Conservation (phyloP, 37 sponge, comb jelly and placozoan species). For the Hormiphora californensis region DNA sequence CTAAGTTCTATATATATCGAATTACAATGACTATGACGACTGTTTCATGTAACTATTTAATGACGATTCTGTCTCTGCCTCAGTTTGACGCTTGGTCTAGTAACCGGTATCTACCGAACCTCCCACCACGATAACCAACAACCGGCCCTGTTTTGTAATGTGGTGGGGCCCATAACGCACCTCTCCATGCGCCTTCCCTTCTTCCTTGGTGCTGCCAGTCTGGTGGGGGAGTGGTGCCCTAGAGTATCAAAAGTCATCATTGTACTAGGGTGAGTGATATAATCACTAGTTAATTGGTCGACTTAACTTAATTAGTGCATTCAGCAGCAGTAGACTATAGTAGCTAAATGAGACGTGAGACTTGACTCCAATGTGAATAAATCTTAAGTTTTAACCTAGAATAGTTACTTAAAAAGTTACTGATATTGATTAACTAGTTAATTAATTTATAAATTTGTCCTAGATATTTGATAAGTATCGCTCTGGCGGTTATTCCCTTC, state of each 20-base stretch:
- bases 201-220: background rate
- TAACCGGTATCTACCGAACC: background rate
- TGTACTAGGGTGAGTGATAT: background rate
- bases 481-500: background rate
- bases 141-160: background rate
- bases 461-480: slow-evolving; percentile 30
- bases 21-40: background rate
- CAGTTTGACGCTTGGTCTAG: slow-evolving; percentile 24
- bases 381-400: background rate
- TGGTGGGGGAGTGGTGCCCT: background rate
- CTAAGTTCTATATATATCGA: background rate
- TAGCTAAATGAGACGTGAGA: too few species aligned
- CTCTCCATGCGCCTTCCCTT: slow-evolving; percentile 2
- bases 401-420: background rate
- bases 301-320: too few species aligned
- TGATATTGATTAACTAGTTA: too few species aligned
- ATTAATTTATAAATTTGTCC: too few species aligned
- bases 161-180: slow-evolving; percentile 15
- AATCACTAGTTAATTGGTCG: too few species aligned
- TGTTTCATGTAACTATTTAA: too few species aligned
- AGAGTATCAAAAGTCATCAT: background rate
- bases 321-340: too few species aligned
- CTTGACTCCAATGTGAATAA: background rate
- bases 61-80: too few species aligned
- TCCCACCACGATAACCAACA: background rate